Percentiles rank a stretch among this genome's conserved stretches.
These are phyloP conservation scores for Callipepla squamata DNA, from an alignment of 2,113 vertebrate genomes.

Conservation along the genomic window DNA sequence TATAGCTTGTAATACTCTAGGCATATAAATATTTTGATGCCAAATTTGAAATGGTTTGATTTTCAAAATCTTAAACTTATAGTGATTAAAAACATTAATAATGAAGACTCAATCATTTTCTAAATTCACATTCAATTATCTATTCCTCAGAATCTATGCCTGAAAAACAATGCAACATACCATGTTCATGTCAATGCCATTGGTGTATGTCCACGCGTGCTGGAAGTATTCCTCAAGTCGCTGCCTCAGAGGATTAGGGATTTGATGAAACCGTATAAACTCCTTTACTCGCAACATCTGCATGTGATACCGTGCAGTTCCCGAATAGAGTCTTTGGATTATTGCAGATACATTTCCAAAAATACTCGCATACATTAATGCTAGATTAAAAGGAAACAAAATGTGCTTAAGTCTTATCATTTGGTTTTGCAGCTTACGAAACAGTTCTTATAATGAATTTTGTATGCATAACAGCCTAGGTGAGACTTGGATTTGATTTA, in stretches of 20 bases:
- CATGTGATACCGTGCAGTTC: constrained; percentile 96
- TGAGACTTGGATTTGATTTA: not conserved
- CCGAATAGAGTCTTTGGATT: constrained; percentile 98
- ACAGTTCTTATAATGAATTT: not conserved
- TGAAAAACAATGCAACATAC: constrained; percentile 81
- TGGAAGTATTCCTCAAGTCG: constrained; percentile 98
- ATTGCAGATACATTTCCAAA: constrained; percentile 99
- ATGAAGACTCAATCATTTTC: not conserved
- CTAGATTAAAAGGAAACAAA: constrained; percentile 82
- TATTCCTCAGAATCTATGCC: not conserved
- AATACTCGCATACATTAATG: constrained; percentile 99
- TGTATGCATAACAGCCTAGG: not conserved
- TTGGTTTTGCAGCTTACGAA: not conserved
- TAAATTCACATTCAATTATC: not conserved
- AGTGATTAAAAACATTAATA: not conserved
- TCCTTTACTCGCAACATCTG: constrained; percentile 99
- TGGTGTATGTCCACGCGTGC: constrained; percentile 98
- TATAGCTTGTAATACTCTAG: not conserved
- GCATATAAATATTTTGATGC: not conserved
- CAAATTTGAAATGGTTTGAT: not conserved
- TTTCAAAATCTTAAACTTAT: not conserved
- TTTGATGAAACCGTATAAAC: constrained; percentile 98
- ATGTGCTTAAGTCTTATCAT: not conserved
- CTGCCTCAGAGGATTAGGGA: constrained; percentile 95
- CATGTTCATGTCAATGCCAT: constrained; percentile 99